Conservation (phyloP, 1,140 invertebrate species). For the Procambarus virginalis region DNA sequence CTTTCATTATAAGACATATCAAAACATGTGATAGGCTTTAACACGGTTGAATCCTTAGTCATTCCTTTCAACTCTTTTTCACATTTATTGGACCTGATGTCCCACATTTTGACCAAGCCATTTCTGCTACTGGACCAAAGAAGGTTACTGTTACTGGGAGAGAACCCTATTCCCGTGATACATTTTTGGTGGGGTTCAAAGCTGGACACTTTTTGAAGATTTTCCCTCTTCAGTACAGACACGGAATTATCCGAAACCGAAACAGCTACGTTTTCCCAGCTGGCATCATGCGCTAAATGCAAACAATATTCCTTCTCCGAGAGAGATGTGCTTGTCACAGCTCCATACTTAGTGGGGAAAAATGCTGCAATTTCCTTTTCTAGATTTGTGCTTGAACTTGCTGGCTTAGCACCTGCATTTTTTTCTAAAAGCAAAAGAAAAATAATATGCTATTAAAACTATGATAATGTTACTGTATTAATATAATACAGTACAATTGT, state of each 20-base stretch:
- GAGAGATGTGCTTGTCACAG: constrained; percentile 25
- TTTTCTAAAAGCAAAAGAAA: background rate
- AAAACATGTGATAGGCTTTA: constrained; percentile 81
- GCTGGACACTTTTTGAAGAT: constrained; percentile 30
- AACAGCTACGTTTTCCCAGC: constrained; percentile 30
- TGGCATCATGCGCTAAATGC: background rate
- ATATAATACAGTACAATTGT: too few relatives aligned
- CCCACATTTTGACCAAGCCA: constrained; percentile 80
- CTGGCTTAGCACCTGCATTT: background rate
- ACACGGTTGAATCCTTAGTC: constrained; percentile 70
- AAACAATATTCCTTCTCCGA: constrained; percentile 30
- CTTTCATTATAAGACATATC: constrained; percentile 84
- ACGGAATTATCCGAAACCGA: constrained; percentile 59
- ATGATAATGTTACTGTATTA: too few relatives aligned
- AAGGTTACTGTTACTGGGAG: constrained; percentile 78
- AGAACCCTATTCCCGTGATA: constrained; percentile 77
- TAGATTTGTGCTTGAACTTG: background rate
- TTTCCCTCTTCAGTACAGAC: constrained; percentile 47
- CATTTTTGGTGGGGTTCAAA: constrained; percentile 70
- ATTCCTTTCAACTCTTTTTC: constrained; percentile 61
- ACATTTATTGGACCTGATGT: constrained; percentile 76
- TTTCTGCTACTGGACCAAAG: constrained; percentile 75
- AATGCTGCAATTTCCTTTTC: background rate
- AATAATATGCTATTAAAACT: background rate
- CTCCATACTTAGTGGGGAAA: constrained; percentile 3